These are phyloP conservation scores for Spea multiplicata DNA, from an alignment of 2,113 vertebrate species.

Conservation along the genomic window DNA sequence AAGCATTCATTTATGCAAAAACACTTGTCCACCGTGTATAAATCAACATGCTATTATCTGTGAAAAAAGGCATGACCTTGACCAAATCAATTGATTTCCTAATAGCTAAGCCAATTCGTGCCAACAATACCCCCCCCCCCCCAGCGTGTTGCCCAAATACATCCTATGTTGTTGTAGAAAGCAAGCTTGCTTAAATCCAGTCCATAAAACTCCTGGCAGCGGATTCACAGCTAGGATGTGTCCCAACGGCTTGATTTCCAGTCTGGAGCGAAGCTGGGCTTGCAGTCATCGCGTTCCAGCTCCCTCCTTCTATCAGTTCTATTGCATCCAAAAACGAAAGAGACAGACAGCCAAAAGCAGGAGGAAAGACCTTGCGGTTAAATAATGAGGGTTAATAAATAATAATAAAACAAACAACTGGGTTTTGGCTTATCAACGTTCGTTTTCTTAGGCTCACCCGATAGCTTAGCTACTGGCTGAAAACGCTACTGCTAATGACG, in stretches of 20 bases:
- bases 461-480: constrained; percentile 30
- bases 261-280: constrained; percentile 34
- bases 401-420: constrained; percentile 44
- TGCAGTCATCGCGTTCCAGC: constrained; percentile 36
- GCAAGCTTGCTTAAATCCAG: constrained; percentile 30
- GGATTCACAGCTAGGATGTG: constrained; percentile 2
- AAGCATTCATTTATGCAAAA: no score
- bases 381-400: constrained; percentile 49
- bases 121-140: constrained; percentile 3
- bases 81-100: constrained; percentile 19
- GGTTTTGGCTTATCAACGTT: constrained; percentile 21
- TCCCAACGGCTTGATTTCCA: constrained; percentile 32
- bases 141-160: constrained; percentile 35
- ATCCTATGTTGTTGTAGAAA: constrained; percentile 34
- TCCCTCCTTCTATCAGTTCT: constrained; percentile 5
- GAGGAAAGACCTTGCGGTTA: constrained; percentile 43
- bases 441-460: constrained; percentile 21
- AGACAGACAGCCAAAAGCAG: constrained; percentile 35
- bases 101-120: neutral
- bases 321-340: constrained; percentile 26
- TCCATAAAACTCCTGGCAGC: constrained; percentile 37
- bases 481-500: constrained; percentile 17
- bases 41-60: no score
- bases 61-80: no score
- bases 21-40: no score